phyloP scores from a whole-genome alignment of 2,113 vertebrate species.

The Phainopepla nitens region DNA sequence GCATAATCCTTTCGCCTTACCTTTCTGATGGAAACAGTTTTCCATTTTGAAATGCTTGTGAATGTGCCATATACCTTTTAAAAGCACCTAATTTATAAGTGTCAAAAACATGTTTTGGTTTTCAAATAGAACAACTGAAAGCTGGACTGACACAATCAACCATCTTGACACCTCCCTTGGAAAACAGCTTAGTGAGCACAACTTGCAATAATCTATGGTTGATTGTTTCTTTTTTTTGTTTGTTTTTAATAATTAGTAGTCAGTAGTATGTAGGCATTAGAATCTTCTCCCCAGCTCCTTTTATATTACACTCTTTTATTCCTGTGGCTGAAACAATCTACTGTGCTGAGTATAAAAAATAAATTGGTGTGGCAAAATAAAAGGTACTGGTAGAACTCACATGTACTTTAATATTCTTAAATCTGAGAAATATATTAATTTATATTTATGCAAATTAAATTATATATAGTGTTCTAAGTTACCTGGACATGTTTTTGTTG shows the following conservation, averaged over 20 bases:
- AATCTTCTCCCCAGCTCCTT: neutral
- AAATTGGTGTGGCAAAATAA: neutral
- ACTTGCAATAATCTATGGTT: neutral
- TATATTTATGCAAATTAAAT: neutral
- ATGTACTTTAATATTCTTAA: neutral
- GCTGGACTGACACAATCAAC: neutral
- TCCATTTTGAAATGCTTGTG: neutral
- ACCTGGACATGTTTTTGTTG: neutral
- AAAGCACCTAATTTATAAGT: neutral
- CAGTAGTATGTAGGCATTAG: neutral
- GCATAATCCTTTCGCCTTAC: neutral
- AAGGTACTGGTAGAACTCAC: neutral
- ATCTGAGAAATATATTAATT: neutral
- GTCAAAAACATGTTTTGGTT: neutral
- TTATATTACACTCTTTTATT: neutral
- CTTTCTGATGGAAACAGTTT: neutral
- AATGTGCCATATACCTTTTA: neutral
- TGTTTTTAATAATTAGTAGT: neutral
- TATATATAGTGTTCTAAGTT: neutral
- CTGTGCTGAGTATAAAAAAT: neutral
- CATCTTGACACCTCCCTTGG: neutral
- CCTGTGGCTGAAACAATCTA: neutral
- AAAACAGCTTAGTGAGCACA: neutral
- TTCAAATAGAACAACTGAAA: neutral
- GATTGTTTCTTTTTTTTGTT: neutral